Conservation (phyloP, 2,113 vertebrate species). For the Acinonyx jubatus region DNA sequence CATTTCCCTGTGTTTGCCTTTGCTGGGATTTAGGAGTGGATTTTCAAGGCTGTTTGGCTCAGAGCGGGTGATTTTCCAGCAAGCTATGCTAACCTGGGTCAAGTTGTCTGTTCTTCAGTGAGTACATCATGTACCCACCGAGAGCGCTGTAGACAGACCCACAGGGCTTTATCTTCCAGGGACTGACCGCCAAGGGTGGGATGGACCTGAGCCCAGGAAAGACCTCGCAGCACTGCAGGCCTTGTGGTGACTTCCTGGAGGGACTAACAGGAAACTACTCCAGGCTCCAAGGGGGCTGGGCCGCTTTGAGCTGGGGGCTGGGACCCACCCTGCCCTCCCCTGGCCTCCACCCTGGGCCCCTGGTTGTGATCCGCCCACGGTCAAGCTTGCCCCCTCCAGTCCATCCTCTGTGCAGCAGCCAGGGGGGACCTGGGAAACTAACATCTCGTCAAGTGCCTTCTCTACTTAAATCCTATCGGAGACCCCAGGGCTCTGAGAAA, state of each 20-base stretch:
- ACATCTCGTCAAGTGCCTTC: background rate
- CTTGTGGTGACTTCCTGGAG: background rate
- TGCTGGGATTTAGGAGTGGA: slow-evolving; percentile 30
- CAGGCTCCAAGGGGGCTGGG: background rate
- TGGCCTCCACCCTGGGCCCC: background rate
- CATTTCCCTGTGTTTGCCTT: slow-evolving; percentile 29
- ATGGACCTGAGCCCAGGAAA: background rate
- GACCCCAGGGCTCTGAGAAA: background rate
- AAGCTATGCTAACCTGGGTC: slow-evolving; percentile 72
- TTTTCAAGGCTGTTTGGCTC: slow-evolving; percentile 77
- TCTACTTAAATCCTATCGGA: background rate
- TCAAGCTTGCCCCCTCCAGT: rapidly evolving
- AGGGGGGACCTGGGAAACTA: background rate
- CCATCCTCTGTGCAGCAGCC: background rate
- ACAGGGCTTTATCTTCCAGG: background rate
- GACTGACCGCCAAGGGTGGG: background rate
- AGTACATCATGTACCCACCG: slow-evolving; percentile 42
- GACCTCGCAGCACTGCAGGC: background rate
- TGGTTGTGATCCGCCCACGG: rapidly evolving
- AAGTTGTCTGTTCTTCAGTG: slow-evolving; percentile 55
- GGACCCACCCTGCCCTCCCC: rapidly evolving
- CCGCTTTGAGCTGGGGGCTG: background rate
- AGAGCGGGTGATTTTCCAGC: slow-evolving; percentile 51
- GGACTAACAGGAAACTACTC: no score
- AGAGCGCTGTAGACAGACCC: background rate